phyloP scores from a whole-genome alignment of 2,797 vertebrate species.

The Pelodytes ibericus region DNA sequence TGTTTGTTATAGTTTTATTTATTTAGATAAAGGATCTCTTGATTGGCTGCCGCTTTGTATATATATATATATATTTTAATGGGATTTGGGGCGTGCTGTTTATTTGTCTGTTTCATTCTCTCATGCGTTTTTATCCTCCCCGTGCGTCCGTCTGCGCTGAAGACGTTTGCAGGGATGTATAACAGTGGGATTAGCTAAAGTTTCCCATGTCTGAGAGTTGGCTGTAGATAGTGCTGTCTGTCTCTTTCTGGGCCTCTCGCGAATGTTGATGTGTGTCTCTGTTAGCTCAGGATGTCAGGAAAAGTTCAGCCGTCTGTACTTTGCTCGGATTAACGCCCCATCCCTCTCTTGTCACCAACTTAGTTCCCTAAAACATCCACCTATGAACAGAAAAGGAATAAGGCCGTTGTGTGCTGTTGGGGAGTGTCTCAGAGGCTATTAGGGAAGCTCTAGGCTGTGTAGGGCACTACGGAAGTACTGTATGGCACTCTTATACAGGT shows the following conservation, averaged over 20 bases:
- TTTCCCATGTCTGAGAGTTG: slow-evolving; percentile 32
- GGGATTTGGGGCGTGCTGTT: background rate
- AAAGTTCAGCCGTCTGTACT: slow-evolving; percentile 73
- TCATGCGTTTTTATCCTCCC: background rate
- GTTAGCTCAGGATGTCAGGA: slow-evolving; percentile 63
- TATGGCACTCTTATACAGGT: too few species aligned
- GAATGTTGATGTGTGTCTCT: slow-evolving; percentile 62
- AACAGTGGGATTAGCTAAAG: slow-evolving; percentile 23
- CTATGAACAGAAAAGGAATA: slow-evolving; percentile 26
- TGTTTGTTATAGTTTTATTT: background rate
- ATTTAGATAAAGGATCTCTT: background rate
- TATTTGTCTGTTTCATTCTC: background rate
- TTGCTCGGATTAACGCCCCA: slow-evolving; percentile 68
- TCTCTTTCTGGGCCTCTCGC: slow-evolving; percentile 21
- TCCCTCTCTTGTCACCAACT: slow-evolving; percentile 59
- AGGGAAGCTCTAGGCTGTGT: too few species aligned
- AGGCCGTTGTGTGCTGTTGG: slow-evolving; percentile 16
- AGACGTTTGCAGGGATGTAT: slow-evolving; percentile 22
- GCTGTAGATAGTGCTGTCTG: slow-evolving; percentile 31
- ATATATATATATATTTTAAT: background rate
- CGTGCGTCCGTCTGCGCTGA: slow-evolving; percentile 27
- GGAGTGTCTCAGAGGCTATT: too few species aligned
- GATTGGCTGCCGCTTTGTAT: background rate
- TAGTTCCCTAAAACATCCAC: slow-evolving; percentile 43
- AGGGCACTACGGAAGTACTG: too few species aligned